Evolutionary conservation across 1,140 invertebrate genomes (phyloP), one percentile per base, ranked within the genome.

Genomic region (Leptonema lineaticorne): DNA sequence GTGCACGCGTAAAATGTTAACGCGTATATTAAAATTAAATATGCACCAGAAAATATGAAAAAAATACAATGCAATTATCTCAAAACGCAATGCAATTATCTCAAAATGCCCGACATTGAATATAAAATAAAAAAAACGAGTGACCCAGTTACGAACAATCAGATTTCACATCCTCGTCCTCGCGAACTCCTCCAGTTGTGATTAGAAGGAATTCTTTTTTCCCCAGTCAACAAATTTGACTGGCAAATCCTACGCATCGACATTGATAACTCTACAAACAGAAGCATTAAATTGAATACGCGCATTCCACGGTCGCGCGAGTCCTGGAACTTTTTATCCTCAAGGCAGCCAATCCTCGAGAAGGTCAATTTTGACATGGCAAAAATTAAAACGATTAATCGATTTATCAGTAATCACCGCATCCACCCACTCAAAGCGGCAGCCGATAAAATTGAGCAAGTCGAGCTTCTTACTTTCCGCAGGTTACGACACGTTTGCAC

Each of bases 371-470:
- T n/a, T n/a, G n/a, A n/a, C n/a, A n/a, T n/a, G n/a, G 16, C 37
- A 41, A 41, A 2, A 41, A 33, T 4, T 41, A 2, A 41, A 41
- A 41, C 11, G 37, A 16, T 14, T 41, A 41, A 41, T 41, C 37
- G 11, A 41, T 41, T 2, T 41, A 11, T 41, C 9, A 1, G 16
- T 41, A 9, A 41, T 41, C 16, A 14, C 37, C 2, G 9, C 37
- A 16, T 9, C 2, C 16, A 22, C 50, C 50, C 22, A 53, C 50
- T 11, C 50, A 53, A 26, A 22, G 14, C 20, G 46, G 18, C 46
- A 20, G 22, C 50, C 50, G 50, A 24, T n/a, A n/a, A n/a, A n/a
- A n/a, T 53, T 53, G 50, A 53, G 22, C 50, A 48, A 48, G 8
- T 3, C 9, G 16, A 16, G 22, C 22, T 22, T 11, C n/a, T 26